phyloP scores from a whole-genome alignment of 2,888 invertebrate species.

The Drosophila anomalata region DNA sequence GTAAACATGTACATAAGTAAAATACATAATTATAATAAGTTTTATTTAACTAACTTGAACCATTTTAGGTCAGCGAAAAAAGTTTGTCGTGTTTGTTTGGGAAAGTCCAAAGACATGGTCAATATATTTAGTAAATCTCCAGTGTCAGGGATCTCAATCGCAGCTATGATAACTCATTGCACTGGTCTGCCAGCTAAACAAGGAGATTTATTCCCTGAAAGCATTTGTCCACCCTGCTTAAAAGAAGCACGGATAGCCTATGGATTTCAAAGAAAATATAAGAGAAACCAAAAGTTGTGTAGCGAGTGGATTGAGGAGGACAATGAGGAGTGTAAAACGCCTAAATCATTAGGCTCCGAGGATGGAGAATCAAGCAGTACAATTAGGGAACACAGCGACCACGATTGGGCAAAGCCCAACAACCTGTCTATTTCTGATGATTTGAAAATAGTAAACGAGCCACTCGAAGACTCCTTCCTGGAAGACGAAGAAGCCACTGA shows the following conservation, averaged over 20 bases:
- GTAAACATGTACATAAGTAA: neutral
- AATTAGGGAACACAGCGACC: neutral
- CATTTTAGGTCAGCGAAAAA: neutral
- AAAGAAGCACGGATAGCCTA: neutral
- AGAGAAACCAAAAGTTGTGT: neutral
- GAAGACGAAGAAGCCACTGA: neutral
- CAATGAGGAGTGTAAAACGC: neutral
- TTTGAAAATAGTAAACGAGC: neutral
- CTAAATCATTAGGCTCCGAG: neutral
- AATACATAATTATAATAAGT: neutral
- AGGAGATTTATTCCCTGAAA: neutral
- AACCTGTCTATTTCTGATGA: neutral
- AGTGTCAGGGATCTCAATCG: conserved; percentile 1
- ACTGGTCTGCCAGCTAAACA: neutral
- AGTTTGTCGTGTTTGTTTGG: neutral
- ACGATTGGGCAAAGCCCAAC: neutral
- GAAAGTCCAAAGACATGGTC: neutral
- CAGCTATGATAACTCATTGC: neutral
- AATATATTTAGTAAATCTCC: neutral
- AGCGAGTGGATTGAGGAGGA: neutral
- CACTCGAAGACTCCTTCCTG: neutral
- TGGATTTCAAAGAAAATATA: neutral
- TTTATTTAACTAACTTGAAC: neutral
- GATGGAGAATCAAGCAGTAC: neutral
- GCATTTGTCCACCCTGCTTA: neutral